Base-by-base conservation (phyloP, 2,888 invertebrate genomes). In the Cephus sareptanus region DNA sequence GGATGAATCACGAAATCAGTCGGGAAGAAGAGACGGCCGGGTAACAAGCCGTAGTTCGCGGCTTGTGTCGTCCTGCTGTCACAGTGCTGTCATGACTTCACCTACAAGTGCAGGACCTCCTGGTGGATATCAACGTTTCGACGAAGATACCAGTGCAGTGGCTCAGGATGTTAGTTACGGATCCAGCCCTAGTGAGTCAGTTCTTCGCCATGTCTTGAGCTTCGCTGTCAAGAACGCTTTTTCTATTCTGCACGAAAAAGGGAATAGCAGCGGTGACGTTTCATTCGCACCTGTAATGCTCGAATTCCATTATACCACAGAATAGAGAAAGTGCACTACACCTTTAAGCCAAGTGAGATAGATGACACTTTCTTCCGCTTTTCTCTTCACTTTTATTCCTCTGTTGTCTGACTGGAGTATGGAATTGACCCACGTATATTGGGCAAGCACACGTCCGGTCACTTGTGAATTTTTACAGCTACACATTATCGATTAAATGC, bases 51-150 rank as follows among this genome's bases (percentile, higher is more conserved):
- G 70, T 70, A 70, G 33, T 70, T 11, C 40, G 13, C 70, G 70
- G 70, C 70, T 70, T 33, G 31, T 70, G 15, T 40, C 40, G 40
- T 40, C 40, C 40, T 40, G 40, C 40, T 40, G 40, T 33, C 31
- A 70, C 70, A 31, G 70, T 33, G 30, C 70, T 11, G 74, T 34
- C 31, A 86, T 87, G 86, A 84, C 85, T 82, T 86, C 87, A 70
- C 81, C 87, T 56, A 85, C 81, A 74, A 77, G 78, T 37, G 76
- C 78, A n/a, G 84, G 84, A 4, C 82, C 84, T 76, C 79, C 79
- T 34, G 81, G 81, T 78, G 87, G 87, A 85, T 89, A 90, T 82
- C 89, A 90, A 79, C 89, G 87, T 68, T 89, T 90, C 79, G 85
- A 86, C 73, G 79, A 90, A 82, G 88, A 89, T 76, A 81, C 83